Conservation (phyloP, 2,888 invertebrate genomes). For the Tetranychus piercei region DNA sequence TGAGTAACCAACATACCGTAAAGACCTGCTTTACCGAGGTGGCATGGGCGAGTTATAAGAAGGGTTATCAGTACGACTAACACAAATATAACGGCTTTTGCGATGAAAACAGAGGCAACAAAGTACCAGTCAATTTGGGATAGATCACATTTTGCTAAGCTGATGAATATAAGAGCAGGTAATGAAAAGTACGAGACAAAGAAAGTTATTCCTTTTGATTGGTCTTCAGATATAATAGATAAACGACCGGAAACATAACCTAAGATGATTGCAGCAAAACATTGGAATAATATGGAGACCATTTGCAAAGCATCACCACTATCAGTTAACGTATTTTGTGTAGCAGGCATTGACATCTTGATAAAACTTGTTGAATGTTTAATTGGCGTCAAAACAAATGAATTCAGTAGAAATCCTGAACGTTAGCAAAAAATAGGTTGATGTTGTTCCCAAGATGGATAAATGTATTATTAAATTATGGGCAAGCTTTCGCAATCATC, state of each 20-base stretch:
- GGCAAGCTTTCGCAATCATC: too few species aligned
- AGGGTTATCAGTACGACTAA: constrained; percentile 55
- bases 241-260: constrained; percentile 60
- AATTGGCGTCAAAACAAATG: background rate
- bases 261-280: constrained; percentile 26
- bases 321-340: background rate
- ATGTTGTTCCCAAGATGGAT: too few species aligned
- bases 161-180: constrained; percentile 75
- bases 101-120: constrained; percentile 58
- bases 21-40: constrained; percentile 66
- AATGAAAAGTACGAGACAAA: constrained; percentile 84
- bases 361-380: background rate
- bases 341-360: background rate
- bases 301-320: constrained; percentile 17
- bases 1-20: constrained; percentile 88
- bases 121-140: constrained; percentile 72
- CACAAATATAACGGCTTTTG: constrained; percentile 68
- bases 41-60: constrained; percentile 51
- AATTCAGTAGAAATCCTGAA: too few species aligned
- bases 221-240: constrained; percentile 57
- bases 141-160: constrained; percentile 64
- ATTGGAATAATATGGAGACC: constrained; percentile 26
- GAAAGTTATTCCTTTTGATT: constrained; percentile 71
- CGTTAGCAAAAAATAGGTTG: too few species aligned
- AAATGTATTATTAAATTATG: too few species aligned